Evolutionary conservation across 1,140 invertebrate species (phyloP).

Genomic region (Paralvinella palmiformis): DNA sequence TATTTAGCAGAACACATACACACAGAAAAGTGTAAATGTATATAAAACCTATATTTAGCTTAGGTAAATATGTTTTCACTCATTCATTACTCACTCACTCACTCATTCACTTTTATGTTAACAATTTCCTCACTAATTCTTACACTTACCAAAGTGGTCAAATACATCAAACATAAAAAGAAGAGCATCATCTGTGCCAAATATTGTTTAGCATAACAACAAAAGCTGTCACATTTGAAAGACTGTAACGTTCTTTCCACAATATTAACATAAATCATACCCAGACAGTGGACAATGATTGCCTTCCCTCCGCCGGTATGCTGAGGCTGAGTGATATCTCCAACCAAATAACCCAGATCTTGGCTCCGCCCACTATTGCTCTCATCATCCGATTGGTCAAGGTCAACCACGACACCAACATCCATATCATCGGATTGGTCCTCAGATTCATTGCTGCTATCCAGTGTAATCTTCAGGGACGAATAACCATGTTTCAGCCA

Average conservation of each 20-base stretch:
- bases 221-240: no score
- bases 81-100: background rate
- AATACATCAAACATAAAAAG: no score
- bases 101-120: background rate
- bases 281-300: slow-evolving; percentile 43
- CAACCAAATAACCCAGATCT: slow-evolving; percentile 41
- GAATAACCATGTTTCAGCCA: slow-evolving; percentile 40
- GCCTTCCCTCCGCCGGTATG: slow-evolving; percentile 25
- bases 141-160: background rate
- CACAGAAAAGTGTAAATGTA: background rate
- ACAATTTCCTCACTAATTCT: background rate
- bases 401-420: no score
- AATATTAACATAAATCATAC: no score
- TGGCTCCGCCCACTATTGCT: slow-evolving; percentile 11
- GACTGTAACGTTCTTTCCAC: no score
- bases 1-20: no score
- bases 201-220: no score
- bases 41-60: background rate
- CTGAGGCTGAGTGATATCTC: slow-evolving; percentile 44
- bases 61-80: background rate
- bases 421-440: slow-evolving; percentile 24
- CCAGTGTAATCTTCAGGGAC: slow-evolving; percentile 28
- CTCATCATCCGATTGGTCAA: slow-evolving; percentile 14
- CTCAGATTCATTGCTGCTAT: slow-evolving; percentile 11
- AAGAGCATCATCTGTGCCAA: no score